Base-by-base conservation (phyloP, 2,113 vertebrate species). In the Misgurnus anguillicaudatus region DNA sequence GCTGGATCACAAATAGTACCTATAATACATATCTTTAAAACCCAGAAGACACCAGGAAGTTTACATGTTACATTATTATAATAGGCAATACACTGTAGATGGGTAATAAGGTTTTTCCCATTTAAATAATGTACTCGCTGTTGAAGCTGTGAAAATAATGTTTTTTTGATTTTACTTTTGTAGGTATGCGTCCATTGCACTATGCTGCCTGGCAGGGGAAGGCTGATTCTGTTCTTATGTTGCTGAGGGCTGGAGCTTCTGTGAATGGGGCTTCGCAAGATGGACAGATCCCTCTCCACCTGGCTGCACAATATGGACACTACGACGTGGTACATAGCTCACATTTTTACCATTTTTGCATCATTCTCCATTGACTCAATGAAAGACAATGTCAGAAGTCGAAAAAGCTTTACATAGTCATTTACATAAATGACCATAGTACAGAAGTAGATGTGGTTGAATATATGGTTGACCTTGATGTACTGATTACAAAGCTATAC, bases 181-280 rank as follows among this genome's bases (percentile, higher is more conserved):
- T 89, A 98, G 96, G 97, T 11, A 99, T 99, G 97, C 94, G 97
- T 0, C 96, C 97, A 0, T 87, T 99, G 77, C 97, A 99, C 86
- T 98, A 98, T 0, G 97, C 97, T 0, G 95, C 97, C 10, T 99
- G 97, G 97, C 96, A 97, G 90, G 97, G 97, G 0, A 95, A 95
- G 0, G 88, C 95, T 0, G 95, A 99, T 60, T 96, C 95, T 0
- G 96, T 97, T 51, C 91, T 92, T 79, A 85, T 93, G 86, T 90
- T 98, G 82, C 94, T 99, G 3, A 93, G 96, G 0, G 93, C 95
- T 0, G 94, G 95, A 0, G 95, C 96, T 0, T 94, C 95, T 0
- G 97, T 98, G 81, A 99, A 99, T 10, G 90, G 90, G 2, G 89
- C 94, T 10, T 97, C 97, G 0, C 89, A 94, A 83, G 97, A 99